Evolutionary conservation across 2,797 vertebrate species (phyloP).

Genomic region (Pseudochirops cupreus): DNA sequence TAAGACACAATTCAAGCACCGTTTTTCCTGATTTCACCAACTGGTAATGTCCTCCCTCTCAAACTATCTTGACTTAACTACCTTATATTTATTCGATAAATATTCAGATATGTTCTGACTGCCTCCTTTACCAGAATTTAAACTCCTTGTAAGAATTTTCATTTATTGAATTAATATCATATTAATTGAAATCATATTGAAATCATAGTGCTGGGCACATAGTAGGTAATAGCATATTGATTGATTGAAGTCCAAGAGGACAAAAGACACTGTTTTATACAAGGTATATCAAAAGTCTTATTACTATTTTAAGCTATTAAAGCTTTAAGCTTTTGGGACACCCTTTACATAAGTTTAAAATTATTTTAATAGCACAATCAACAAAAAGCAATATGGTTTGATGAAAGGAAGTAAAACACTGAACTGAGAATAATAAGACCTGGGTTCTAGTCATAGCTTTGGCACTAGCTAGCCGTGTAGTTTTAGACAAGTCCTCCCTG

Average conservation of each 20-base stretch:
- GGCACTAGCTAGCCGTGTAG: background rate
- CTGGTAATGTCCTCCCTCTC: background rate
- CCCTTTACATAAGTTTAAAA: background rate
- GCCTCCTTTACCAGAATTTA: too few species aligned
- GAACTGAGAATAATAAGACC: background rate
- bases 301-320: background rate
- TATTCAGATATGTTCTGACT: background rate
- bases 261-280: background rate
- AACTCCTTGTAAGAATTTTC: background rate
- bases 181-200: too few species aligned
- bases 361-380: background rate
- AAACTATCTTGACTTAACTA: background rate
- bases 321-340: background rate
- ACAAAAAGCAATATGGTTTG: background rate
- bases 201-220: background rate
- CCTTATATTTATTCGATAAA: background rate
- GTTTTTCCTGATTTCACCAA: background rate
- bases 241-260: background rate
- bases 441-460: conserved; percentile 21
- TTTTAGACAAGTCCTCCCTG: background rate
- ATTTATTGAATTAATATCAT: background rate
- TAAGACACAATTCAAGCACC: background rate
- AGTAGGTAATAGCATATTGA: background rate
- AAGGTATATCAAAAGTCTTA: background rate
- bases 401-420: background rate